Base-by-base conservation (phyloP, 2,113 vertebrate species). In the Synodontis membranacea region DNA sequence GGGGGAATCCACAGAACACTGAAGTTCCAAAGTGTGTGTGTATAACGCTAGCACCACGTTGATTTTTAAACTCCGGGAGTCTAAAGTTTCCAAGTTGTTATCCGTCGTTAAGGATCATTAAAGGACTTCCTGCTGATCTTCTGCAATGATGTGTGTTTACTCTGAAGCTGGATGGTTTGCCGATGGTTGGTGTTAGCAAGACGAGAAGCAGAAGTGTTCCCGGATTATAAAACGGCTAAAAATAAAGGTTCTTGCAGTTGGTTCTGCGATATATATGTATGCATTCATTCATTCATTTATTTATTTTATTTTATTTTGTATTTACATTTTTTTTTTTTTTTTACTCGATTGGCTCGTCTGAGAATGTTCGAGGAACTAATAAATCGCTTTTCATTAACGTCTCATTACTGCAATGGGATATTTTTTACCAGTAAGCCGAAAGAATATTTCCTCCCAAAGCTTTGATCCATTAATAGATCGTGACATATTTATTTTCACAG, bases 401-500 rank as follows among this genome's bases (percentile, higher is more conserved):
- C 9, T 37, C 12, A 6, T 39, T 23, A 58, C 52, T 39, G 23
- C 1, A 34, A 42, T 6, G 31, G 0, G 21, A 11, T 34, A 23
- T 52, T 19, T 78, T 31, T 72, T 23, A 6, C 56, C 37, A 54
- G 12, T 17, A 42, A 37, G 23, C 68, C 4, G 56, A 39, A 21
- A 17, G 42, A 7, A 58, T 74, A 48, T 62, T 83, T 75, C 56
- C 42, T 58, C 56, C 68, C 15, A 42, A 60, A 44, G 54, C 54
- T 82, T 37, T 44, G 28, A 34, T 31, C 11, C 21, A 12, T 31
- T 83, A 62, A 83, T 28, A 31, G 25, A 64, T 37, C 54, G 50
- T 86, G 79, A 82, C 56, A 82, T 34, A 10, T 76, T 78, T 86
- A 64, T 82, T 76, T 74, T 52, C 52, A 19, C 79, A 37, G 68